Evolutionary conservation across 1,140 invertebrate genomes (phyloP), one percentile per base, ranked within the genome.

Genomic region (Acromyrmex heyeri): DNA sequence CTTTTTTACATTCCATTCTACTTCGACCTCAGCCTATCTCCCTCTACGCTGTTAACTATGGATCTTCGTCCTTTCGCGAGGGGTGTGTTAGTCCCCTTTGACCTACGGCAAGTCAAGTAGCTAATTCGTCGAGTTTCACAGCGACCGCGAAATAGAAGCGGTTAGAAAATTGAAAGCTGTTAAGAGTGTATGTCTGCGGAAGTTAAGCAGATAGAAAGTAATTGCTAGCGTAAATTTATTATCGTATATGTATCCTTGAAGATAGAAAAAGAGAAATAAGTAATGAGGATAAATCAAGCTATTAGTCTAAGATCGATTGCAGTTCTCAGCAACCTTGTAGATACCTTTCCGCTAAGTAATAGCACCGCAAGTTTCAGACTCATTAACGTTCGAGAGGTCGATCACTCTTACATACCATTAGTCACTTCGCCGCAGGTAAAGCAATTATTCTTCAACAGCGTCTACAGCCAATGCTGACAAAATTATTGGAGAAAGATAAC

Each of bases 51-150:
- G 30, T 48, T 82, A 83, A 86, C 88, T 59, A 62, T 27, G 83
- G 50, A 86, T 44, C 73, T 67, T 61, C 55, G 57, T 59, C 57
- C 75, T 55, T 85, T 85, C 18, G 38, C 77, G 70, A 53, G n/a
- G 24, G 50, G 57, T 14, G 75, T 59, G 62, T 70, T 30, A 16
- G 62, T n/a, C 53, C 24, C 27, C 67, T 90, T 91, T 90, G 82
- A 77, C 70, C 24, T 59, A 7, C 18, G 34, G 24, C 61, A 83
- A 82, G 59, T 78, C 50, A 38, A 69, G 59, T 72, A 82, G 70
- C 38, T 91, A 88, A 90, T 90, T 90, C 86, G 69, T 81, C 78
- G 87, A 69, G 83, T 50, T 34, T 70, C 38, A 59, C 65, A 48
- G 34, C 53, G 12, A 27, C 24, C n/a, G 61, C 2, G 59, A 57